Evolutionary conservation across 1,140 invertebrate genomes (phyloP).

Genomic region (Neotoxoptera formosana): DNA sequence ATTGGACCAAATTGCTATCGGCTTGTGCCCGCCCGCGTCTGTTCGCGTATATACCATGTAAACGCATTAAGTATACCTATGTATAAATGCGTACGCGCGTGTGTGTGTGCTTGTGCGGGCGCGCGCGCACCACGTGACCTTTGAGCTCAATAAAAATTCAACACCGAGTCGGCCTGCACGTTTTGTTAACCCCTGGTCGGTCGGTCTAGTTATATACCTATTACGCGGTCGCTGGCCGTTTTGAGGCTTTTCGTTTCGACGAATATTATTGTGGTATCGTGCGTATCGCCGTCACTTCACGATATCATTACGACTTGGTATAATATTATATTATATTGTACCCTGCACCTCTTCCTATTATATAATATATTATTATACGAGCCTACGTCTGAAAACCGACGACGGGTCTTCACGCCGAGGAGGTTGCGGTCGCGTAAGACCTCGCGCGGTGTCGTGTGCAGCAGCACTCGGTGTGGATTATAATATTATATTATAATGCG

Average conservation of each 20-base stretch:
- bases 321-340: too few species aligned
- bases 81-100: too few species aligned
- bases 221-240: neutral
- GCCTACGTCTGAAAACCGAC: neutral
- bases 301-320: too few species aligned
- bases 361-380: too few species aligned
- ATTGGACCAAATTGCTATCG: constrained; percentile 52
- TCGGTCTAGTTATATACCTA: neutral
- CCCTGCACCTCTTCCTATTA: neutral
- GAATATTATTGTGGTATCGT: neutral
- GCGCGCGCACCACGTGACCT: neutral
- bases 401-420: neutral
- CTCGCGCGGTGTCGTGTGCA: neutral
- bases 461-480: neutral
- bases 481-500: neutral
- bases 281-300: neutral
- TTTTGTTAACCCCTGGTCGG: constrained; percentile 25
- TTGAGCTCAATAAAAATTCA: constrained; percentile 34
- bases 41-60: too few species aligned
- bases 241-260: neutral
- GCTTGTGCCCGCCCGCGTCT: neutral
- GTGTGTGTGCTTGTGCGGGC: too few species aligned
- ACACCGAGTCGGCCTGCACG: neutral
- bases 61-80: too few species aligned
- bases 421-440: neutral